phyloP scores from a whole-genome alignment of 2,113 vertebrate species.

The Paraplagusia blochii region DNA sequence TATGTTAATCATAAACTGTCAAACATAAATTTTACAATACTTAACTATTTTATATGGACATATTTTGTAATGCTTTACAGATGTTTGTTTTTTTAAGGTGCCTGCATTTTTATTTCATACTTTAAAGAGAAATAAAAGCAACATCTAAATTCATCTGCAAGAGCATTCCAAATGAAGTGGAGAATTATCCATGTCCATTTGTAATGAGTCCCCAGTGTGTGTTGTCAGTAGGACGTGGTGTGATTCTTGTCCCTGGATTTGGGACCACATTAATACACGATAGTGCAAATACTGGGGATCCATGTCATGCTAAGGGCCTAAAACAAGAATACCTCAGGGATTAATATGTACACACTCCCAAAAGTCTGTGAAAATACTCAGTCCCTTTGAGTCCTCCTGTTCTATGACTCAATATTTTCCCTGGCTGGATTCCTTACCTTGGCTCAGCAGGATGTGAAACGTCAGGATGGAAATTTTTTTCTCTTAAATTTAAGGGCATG shows the following conservation, averaged over 20 bases:
- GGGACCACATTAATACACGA: slow-evolving; percentile 36
- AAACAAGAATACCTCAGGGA: slow-evolving; percentile 28
- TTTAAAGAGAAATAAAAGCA: too few relatives aligned
- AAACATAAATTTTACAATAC: too few relatives aligned
- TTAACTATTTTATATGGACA: too few relatives aligned
- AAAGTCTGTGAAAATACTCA: slow-evolving; percentile 46
- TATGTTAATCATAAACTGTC: too few relatives aligned
- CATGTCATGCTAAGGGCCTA: slow-evolving; percentile 50
- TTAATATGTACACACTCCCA: slow-evolving; percentile 30
- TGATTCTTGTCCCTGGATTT: slow-evolving; percentile 48
- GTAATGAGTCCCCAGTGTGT: slow-evolving; percentile 31
- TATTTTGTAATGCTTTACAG: too few relatives aligned
- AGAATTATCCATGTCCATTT: slow-evolving; percentile 12
- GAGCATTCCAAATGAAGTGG: background rate
- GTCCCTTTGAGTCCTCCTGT: slow-evolving; percentile 1
- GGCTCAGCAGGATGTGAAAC: slow-evolving; percentile 16
- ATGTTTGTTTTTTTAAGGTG: too few relatives aligned
- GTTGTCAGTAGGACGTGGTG: slow-evolving; percentile 50
- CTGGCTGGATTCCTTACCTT: slow-evolving; percentile 26
- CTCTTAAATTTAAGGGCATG: slow-evolving; percentile 26
- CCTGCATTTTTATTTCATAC: too few relatives aligned
- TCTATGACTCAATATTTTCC: slow-evolving; percentile 16
- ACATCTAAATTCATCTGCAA: too few relatives aligned
- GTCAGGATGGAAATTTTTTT: slow-evolving; percentile 31
- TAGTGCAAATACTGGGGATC: slow-evolving; percentile 61